These are phyloP conservation scores for Dicycla oo DNA, from an alignment of 2,888 invertebrate genomes.

Conservation along the genomic window DNA sequence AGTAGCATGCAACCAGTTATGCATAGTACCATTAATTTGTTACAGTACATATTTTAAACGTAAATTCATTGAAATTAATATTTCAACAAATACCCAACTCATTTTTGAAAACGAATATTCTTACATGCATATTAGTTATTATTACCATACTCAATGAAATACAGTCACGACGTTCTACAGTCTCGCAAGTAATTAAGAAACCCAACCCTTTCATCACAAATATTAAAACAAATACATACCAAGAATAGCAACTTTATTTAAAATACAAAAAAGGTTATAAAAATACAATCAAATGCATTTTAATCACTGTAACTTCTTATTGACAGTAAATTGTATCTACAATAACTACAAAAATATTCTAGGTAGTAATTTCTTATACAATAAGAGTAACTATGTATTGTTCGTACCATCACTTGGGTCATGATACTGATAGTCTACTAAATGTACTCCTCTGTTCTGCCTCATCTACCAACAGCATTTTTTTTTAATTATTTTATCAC, in stretches of 20 bases:
- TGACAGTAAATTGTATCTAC: constrained; percentile 78
- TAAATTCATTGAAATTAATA: constrained; percentile 44
- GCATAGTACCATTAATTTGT: constrained; percentile 69
- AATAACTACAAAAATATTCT: constrained; percentile 82
- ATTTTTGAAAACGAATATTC: constrained; percentile 25
- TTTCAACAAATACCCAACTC: constrained; percentile 35
- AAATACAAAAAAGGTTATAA: constrained; percentile 90
- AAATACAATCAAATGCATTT: constrained; percentile 90
- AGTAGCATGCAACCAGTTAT: constrained; percentile 79
- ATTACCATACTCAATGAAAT: constrained; percentile 52
- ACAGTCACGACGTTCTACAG: constrained; percentile 40
- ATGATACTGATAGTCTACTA: constrained; percentile 62
- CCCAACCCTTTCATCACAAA: constrained; percentile 42
- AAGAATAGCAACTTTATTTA: constrained; percentile 90
- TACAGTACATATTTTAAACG: constrained; percentile 52
- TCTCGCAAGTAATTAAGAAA: constrained; percentile 52
- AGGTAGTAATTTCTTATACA: constrained; percentile 77
- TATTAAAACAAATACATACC: constrained; percentile 81
- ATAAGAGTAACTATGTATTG: constrained; percentile 72
- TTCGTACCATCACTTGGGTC: constrained; percentile 75
- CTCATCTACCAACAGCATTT: constrained; percentile 41
- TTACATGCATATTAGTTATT: constrained; percentile 65
- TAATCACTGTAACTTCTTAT: constrained; percentile 87
- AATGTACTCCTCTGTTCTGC: constrained; percentile 44
- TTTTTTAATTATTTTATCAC: constrained; percentile 61